Percentiles rank a stretch among this genome's conserved stretches.
phyloP scores from a whole-genome alignment of 2,888 invertebrate species.

The Tenthredo distinguenda region DNA sequence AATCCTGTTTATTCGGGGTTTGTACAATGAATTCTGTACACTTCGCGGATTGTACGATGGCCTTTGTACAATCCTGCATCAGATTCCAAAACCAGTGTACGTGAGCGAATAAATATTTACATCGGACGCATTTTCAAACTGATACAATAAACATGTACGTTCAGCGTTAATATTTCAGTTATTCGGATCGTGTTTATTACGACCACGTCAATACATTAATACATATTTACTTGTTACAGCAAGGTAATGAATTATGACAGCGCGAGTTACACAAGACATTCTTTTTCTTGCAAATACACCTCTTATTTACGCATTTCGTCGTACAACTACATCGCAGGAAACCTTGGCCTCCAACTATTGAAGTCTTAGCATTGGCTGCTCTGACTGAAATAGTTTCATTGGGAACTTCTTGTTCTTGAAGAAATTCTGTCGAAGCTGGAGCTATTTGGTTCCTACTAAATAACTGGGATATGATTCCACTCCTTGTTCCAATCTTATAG shows the following conservation, averaged over 20 bases:
- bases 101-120: background rate
- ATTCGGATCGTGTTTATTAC: too few species aligned
- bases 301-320: slow-evolving; percentile 36
- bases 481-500: slow-evolving; percentile 38
- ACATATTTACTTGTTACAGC: too few species aligned
- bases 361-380: slow-evolving; percentile 60
- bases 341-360: slow-evolving; percentile 57
- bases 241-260: too few species aligned
- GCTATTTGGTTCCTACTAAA: slow-evolving; percentile 57
- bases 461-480: slow-evolving; percentile 50
- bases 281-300: too few species aligned
- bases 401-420: slow-evolving; percentile 59
- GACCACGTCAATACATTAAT: too few species aligned
- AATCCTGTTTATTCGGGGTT: background rate
- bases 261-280: too few species aligned
- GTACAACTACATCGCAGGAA: slow-evolving; percentile 43
- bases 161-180: background rate
- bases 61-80: background rate
- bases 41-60: background rate
- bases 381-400: slow-evolving; percentile 59
- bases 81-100: background rate
- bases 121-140: too few species aligned
- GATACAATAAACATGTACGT: too few species aligned
- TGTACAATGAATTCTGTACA: background rate
- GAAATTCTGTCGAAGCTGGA: slow-evolving; percentile 61